Base-by-base conservation (phyloP, 2,113 vertebrate species). In the Pomatorhinus ruficollis region DNA sequence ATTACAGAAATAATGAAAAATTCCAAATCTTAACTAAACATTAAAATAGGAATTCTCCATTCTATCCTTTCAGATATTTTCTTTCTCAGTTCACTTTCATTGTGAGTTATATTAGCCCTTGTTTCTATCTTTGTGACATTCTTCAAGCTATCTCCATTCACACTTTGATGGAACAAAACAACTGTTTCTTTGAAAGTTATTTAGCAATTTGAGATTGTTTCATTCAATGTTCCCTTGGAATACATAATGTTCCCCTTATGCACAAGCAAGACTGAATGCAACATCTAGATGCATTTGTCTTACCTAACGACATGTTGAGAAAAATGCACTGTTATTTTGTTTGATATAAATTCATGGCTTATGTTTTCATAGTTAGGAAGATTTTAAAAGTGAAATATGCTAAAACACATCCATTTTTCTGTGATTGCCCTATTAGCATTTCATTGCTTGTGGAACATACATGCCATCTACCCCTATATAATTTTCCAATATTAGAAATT, bases 171-270 rank as follows among this genome's bases (percentile, higher is more conserved):
- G 50, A 95, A 90, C 40, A 90, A 80, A 95, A 47, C 65, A 87
- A 87, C 70, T 61, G 24, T 79, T 94, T 87, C 47, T 90, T 93
- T 83, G 53, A 39, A 85, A 93, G 70, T 65, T 91, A 80, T 93
- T 90, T 90, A 76, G 74, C 65, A 91, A 64, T 95, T 95, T 95
- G 70, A 56, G 28, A 79, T 87, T 90, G 44, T 61, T 89, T 91
- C 45, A 60, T 89, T 91, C 78, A 44, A 0, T 40, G 40, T 71
- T n/a, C 49, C 44, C 35, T 93, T 63, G 59, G 74, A 93, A 94
- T 70, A 74, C 40, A 20, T 50, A 91, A 84, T 78, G 39, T n/a
- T 94, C 89, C 22, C 54, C 40, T 75, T 82, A 53, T n/a, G 53
- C 45, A 49, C 28, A 87, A 47, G 60, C 33, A 89, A 87, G 37